Evolutionary conservation across 1,140 invertebrate genomes (phyloP), one percentile per base, ranked within the genome.

Genomic region (Lineus longissimus): DNA sequence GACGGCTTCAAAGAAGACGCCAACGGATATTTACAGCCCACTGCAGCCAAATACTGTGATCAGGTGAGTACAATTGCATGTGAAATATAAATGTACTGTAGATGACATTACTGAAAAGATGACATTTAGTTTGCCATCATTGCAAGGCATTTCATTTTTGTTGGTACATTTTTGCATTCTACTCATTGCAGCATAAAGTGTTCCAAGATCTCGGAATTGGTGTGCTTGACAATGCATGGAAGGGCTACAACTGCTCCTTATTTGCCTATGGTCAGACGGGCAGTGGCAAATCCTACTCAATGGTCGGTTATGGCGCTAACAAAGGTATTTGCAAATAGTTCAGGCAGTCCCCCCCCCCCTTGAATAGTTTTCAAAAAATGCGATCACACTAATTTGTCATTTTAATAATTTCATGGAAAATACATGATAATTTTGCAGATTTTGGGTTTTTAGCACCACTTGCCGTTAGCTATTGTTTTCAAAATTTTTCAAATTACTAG

Each of bases 231-330:
- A 87, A 88, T 78, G 86, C 87, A 0, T 87, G 86, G 84, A 82
- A 85, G 33, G 87, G 87, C 1, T 87, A 86, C 73, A 88, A 88
- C 73, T 82, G 84, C 57, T 83, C 86, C 2, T 68, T 88, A 30
- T 87, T 88, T 78, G 86, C 86, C 9, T 87, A 88, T 71, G 87
- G 87, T 11, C 86, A 88, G 73, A 88, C 86, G 4, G 86, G 86
- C 22, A 83, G 83, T 54, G 87, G 87, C 23, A 88, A 88, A 73
- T 86, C 84, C 13, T 88, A 85, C 78, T 87, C 87, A 11, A 84
- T 88, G 64, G 82, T 88, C 29, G 86, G 87, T 1, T 93, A 93
- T 54, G 93, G 85, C 15, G 69, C 73, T 22, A 88, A 87, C 74
- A 85, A 78, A 65, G 77, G 77, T 69, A 43, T 22, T 17, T 30